Percentiles rank a stretch among this genome's conserved stretches.
These are phyloP conservation scores for Rhyacichthys aspro DNA, from an alignment of 2,797 vertebrate species.

Conservation along the genomic window DNA sequence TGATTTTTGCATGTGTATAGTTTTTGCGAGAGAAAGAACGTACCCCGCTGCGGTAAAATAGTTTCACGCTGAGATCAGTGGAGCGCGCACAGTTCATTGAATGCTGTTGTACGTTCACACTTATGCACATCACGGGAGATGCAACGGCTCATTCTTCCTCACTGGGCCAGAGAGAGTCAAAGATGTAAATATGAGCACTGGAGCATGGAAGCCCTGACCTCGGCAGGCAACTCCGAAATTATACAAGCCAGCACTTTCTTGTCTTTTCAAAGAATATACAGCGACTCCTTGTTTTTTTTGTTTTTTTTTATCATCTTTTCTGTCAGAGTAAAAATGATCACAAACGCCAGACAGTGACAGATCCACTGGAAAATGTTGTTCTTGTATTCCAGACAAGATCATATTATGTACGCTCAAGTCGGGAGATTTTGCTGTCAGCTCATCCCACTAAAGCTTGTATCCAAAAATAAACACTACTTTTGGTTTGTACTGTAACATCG, in stretches of 20 bases:
- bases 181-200: constrained; percentile 67
- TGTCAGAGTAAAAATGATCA: constrained; percentile 17
- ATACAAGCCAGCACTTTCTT: constrained; percentile 50
- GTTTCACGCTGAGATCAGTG: constrained; percentile 66
- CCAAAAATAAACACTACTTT: constrained; percentile 36
- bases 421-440: constrained; percentile 45
- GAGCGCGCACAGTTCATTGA: constrained; percentile 55
- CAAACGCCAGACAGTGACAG: constrained; percentile 33
- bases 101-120: constrained; percentile 59
- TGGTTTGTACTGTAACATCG: constrained; percentile 43
- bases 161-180: constrained; percentile 52
- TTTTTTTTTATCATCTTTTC: constrained; percentile 3
- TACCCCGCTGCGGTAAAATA: constrained; percentile 54
- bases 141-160: constrained; percentile 62
- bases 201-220: constrained; percentile 62
- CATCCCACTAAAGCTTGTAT: constrained; percentile 26
- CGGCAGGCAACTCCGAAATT: constrained; percentile 52
- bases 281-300: no score
- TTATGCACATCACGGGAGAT: constrained; percentile 59
- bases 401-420: constrained; percentile 40
- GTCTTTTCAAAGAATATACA: constrained; percentile 26
- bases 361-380: constrained; percentile 35
- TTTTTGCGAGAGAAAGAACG: constrained; percentile 40
- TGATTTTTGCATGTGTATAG: constrained; percentile 46
- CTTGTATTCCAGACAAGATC: constrained; percentile 46